A percentile compares a stretch with the other conserved stretches of the same genome.
Conservation (phyloP, 53 echinoderm and acorn worm genomes). For the Stichopus horrens region DNA sequence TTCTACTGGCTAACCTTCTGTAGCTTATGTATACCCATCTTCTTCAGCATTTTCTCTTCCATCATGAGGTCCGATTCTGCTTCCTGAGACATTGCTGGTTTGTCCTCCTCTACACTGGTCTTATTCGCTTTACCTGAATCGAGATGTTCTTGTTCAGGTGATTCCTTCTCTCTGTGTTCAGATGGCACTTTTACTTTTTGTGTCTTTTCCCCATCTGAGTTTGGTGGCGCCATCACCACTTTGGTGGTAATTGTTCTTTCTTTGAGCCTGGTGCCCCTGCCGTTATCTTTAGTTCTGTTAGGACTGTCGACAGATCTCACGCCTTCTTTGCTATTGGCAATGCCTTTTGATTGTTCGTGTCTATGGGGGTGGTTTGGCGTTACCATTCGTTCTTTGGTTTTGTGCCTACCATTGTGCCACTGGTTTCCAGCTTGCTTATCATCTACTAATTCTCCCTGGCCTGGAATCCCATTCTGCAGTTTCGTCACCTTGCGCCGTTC, state of each 20-base stretch:
- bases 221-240: neutral
- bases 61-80: neutral
- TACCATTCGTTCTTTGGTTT: neutral
- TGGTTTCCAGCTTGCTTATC: neutral
- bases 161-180: neutral
- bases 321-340: neutral
- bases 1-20: constrained; percentile 60
- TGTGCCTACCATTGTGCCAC: neutral
- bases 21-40: constrained; percentile 75
- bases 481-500: neutral
- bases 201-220: neutral
- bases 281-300: neutral
- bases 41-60: constrained; percentile 51
- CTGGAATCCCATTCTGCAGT: neutral
- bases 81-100: neutral
- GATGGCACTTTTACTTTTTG: neutral
- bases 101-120: neutral
- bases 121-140: neutral
- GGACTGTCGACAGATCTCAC: neutral
- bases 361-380: neutral
- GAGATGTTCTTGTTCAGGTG: neutral
- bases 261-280: neutral
- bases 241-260: neutral
- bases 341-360: neutral
- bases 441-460: neutral